Conservation (phyloP, 2,113 vertebrate species). For the Thamnaconus septentrionalis region DNA sequence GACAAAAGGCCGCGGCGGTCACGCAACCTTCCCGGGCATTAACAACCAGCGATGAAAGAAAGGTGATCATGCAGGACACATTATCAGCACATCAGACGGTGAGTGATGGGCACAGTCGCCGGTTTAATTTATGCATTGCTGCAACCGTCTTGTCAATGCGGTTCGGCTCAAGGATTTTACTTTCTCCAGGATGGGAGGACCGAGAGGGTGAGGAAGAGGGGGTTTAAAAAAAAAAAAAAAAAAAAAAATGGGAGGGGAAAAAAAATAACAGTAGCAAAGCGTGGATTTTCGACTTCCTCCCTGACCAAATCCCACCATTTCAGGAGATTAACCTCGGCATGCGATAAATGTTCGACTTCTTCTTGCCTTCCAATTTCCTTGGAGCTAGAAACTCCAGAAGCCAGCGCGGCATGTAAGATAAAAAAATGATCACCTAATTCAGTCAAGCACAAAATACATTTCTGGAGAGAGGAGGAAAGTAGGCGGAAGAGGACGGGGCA, state of each 20-base stretch:
- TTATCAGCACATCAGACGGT: conserved; percentile 58
- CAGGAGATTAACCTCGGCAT: conserved; percentile 83
- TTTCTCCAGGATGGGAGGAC: conserved; percentile 45
- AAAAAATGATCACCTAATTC: conserved; percentile 85
- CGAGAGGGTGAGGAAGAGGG: conserved; percentile 23
- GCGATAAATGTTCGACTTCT: conserved; percentile 83
- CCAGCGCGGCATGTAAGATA: conserved; percentile 78
- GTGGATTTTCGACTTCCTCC: conserved; percentile 77
- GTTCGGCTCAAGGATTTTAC: conserved; percentile 66
- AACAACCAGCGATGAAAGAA: conserved; percentile 45
- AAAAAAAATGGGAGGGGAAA: too few relatives aligned
- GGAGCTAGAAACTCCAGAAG: conserved; percentile 77
- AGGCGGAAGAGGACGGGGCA: conserved; percentile 10
- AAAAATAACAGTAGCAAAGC: conserved; percentile 61
- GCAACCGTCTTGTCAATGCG: conserved; percentile 62
- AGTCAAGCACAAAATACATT: conserved; percentile 85
- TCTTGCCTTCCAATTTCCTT: conserved; percentile 80
- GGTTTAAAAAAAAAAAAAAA: background rate
- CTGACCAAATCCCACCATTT: conserved; percentile 82
- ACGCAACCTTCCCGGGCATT: conserved; percentile 31
- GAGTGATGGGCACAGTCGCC: conserved; percentile 61
- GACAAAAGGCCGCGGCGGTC: conserved; percentile 23
- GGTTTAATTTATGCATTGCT: conserved; percentile 69
- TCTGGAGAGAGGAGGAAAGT: conserved; percentile 62
- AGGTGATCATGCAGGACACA: conserved; percentile 46